phyloP scores from a whole-genome alignment of 2,888 invertebrate species.

The Coecobrya sp. region DNA sequence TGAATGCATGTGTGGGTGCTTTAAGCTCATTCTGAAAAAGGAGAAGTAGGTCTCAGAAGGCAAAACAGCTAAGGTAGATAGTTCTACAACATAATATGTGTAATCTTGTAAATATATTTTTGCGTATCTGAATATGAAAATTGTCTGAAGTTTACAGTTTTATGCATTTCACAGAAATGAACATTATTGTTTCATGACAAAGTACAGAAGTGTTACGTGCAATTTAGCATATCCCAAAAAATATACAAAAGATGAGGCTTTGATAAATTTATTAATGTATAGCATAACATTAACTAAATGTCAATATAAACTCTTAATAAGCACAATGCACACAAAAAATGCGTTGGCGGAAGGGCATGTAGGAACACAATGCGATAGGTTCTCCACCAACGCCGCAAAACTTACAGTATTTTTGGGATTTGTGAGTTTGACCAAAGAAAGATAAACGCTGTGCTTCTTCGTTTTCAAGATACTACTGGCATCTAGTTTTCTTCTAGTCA shows the following conservation, averaged over 20 bases:
- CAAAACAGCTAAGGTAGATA: not conserved
- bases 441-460: not conserved
- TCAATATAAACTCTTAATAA: too few species aligned
- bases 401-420: not conserved
- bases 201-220: too few species aligned
- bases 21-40: constrained; percentile 53
- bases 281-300: too few species aligned
- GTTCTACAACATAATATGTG: too few species aligned
- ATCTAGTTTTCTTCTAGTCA: not conserved
- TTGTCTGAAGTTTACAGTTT: too few species aligned
- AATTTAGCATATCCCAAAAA: too few species aligned
- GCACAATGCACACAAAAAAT: not conserved
- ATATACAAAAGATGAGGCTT: too few species aligned
- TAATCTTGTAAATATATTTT: too few species aligned
- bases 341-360: constrained; percentile 29
- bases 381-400: not conserved
- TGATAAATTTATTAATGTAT: too few species aligned
- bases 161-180: too few species aligned
- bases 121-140: too few species aligned
- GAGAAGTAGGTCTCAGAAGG: constrained; percentile 53
- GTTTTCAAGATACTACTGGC: constrained; percentile 5
- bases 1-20: constrained; percentile 50
- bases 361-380: not conserved
- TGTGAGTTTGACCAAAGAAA: not conserved
- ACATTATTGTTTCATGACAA: too few species aligned